Conservation (phyloP, 2,113 vertebrate species). For the Lasiurus cinereus region DNA sequence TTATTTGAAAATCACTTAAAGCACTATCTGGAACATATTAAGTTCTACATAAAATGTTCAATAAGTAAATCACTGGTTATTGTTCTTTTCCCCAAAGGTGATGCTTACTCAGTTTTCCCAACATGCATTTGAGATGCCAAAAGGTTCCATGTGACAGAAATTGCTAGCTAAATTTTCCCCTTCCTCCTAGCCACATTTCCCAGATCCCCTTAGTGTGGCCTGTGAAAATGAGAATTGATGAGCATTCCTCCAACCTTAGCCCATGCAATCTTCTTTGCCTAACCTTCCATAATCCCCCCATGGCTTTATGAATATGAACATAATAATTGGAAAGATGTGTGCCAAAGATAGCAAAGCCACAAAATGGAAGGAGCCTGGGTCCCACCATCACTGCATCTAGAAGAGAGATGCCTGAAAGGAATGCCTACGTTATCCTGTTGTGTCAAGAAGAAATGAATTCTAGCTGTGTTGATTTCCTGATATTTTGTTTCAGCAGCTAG, state of each 20-base stretch:
- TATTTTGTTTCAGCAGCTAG: neutral
- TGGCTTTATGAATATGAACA: neutral
- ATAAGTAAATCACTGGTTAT: neutral
- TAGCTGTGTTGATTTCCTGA: neutral
- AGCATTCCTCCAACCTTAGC: neutral
- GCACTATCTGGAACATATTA: neutral
- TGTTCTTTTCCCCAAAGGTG: neutral
- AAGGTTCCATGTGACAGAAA: neutral
- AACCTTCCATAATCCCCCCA: neutral
- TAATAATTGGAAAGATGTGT: neutral
- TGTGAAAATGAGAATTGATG: neutral
- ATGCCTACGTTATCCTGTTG: neutral
- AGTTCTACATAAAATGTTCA: neutral
- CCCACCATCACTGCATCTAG: neutral
- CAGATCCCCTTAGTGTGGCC: neutral
- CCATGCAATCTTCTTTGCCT: neutral
- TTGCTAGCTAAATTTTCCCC: neutral
- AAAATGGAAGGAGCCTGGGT: neutral
- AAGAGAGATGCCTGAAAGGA: neutral
- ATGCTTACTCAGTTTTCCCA: neutral
- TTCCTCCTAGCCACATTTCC: neutral
- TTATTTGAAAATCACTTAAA: neutral
- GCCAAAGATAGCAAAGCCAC: neutral
- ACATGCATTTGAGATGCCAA: neutral
- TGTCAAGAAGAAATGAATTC: neutral